Evolutionary conservation across 2,888 invertebrate species (phyloP).

Genomic region (Microctonus hyperodae): DNA sequence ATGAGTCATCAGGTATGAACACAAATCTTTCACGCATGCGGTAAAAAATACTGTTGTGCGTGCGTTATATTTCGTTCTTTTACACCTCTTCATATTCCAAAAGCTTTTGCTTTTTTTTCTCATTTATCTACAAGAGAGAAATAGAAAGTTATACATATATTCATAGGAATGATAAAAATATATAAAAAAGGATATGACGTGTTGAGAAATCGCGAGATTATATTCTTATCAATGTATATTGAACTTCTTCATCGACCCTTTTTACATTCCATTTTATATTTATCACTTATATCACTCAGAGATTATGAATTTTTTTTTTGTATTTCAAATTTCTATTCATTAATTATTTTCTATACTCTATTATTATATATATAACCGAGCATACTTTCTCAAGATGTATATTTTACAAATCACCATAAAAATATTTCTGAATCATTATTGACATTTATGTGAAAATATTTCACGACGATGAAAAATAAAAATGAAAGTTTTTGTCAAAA

Average conservation of each 20-base stretch:
- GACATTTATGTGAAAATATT: conserved; percentile 1
- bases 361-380: neutral
- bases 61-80: too few species aligned
- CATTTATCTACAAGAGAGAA: too few species aligned
- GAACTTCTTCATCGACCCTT: neutral
- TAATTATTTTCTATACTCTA: neutral
- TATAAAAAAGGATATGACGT: too few species aligned
- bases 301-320: too few species aligned
- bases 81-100: too few species aligned
- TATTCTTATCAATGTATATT: neutral
- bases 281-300: too few species aligned
- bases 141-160: too few species aligned
- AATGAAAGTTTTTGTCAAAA: neutral
- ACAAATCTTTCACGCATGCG: neutral
- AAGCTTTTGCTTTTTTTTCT: too few species aligned
- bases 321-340: too few species aligned
- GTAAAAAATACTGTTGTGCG: neutral
- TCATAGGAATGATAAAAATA: too few species aligned
- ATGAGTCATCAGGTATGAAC: conserved; percentile 37
- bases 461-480: neutral
- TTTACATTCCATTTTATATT: too few species aligned
- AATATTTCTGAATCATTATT: neutral
- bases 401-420: neutral
- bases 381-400: neutral
- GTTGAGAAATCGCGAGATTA: neutral